Evolutionary conservation across 2,888 invertebrate genomes (phyloP), one percentile per base, ranked within the genome.

Genomic region (Spialia ferax): DNA sequence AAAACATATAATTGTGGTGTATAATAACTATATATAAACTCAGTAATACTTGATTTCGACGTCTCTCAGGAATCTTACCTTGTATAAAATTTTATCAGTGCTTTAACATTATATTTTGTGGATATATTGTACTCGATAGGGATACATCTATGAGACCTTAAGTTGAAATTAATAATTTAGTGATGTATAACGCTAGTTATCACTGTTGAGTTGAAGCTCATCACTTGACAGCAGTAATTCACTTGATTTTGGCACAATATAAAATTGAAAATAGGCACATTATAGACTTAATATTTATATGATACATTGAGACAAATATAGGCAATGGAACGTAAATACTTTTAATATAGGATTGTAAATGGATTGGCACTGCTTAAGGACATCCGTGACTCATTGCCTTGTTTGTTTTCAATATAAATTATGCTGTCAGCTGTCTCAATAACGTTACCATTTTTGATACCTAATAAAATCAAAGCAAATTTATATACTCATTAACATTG

Each of bases 171-270:
- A 15, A 55, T 29, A 32, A 48, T 48, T 48, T 63, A 63, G 55
- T 57, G 23, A 50, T 50, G 38, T 65, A 65, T 38, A 65, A 26
- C 22, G 65, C 57, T 66, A 65, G 74, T 69, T 73, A 70, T 71
- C 73, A 73, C 74, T 61, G 69, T 72, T 61, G 52, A 69, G 63
- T 59, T 15, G 59, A 48, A 69, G 13, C 68, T 18, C 57, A 70
- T 66, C 73, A 72, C 73, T 57, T 65, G 57, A 70, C 55, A 73
- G 62, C 69, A 72, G 65, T 52, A 65, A 50, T 18, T 65, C 65
- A 65, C 65, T 75, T 72, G 71, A 70, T 61, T 63, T 68, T 60
- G 54, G 70, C 73, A 73, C 72, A 60, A 70, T 61, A 61, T 69
- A 65, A 59, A 52, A 67, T 69, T 64, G 52, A 67, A 68, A 65